Evolutionary conservation across 2,888 invertebrate species (phyloP).

Genomic region (Holacanthella duospinosa): DNA sequence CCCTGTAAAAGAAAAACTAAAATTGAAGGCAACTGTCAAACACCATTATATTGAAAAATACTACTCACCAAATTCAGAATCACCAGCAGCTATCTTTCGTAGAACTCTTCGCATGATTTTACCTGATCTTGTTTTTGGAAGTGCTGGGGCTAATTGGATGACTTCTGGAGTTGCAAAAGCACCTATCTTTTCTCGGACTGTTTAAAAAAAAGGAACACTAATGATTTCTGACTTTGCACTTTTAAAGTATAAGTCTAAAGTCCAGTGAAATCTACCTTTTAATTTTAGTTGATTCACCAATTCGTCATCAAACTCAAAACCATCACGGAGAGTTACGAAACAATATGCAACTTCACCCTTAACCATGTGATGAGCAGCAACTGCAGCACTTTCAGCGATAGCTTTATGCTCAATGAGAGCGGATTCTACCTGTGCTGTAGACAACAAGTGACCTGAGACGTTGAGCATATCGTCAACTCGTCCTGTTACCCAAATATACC

Average conservation of each 20-base stretch:
- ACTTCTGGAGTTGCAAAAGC: slow-evolving; percentile 92
- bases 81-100: slow-evolving; percentile 82
- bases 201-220: slow-evolving; percentile 28
- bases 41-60: no score
- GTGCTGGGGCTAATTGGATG: slow-evolving; percentile 81
- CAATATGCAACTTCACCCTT: slow-evolving; percentile 97
- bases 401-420: slow-evolving; percentile 40
- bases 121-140: slow-evolving; percentile 95
- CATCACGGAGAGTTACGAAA: slow-evolving; percentile 83
- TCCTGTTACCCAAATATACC: slow-evolving; percentile 92
- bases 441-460: slow-evolving; percentile 94
- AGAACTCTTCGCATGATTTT: slow-evolving; percentile 96
- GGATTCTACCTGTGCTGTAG: slow-evolving; percentile 74
- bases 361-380: slow-evolving; percentile 82
- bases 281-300: slow-evolving; percentile 62
- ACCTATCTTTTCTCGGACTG: slow-evolving; percentile 82
- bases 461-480: slow-evolving; percentile 98
- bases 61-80: slow-evolving; percentile 64
- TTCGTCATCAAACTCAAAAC: slow-evolving; percentile 56
- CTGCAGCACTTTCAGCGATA: slow-evolving; percentile 92
- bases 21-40: no score
- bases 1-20: background rate
- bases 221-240: background rate
- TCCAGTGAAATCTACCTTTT: slow-evolving; percentile 43
- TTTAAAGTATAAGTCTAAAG: background rate